Evolutionary conservation across 1,140 invertebrate species (phyloP), one percentile per base, ranked within the genome.

Genomic region (Apocrypta bakeri): DNA sequence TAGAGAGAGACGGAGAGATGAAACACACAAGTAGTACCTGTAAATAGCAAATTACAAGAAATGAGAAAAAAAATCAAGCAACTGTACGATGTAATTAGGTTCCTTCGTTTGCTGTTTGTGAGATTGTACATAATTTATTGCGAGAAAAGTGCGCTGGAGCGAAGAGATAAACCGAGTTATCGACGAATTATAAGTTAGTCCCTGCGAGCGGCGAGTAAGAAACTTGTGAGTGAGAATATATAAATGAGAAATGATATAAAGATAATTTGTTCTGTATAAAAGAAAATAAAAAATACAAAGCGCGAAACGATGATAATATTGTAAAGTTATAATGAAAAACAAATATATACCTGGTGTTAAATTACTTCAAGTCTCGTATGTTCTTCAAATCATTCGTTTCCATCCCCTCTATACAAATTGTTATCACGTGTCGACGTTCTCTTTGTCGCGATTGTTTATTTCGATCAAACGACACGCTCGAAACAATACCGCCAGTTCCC

Each of bases 391-490:
- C 63, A 72, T 33, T n/a, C n/a, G n/a, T 80, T 31, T 21, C n/a
- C 1, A 31, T 4, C 68, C 27, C 48, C 37, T 40, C 21, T 73
- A n/a, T n/a, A n/a, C n/a, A n/a, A n/a, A 33, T 81, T 56, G 64
- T 64, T 48, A 1, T 79, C 69, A 73, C n/a, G 81, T 83, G 6
- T 48, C 63, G 11, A 24, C 11, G 31, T 27, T 77, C 11, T 17
- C 37, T 29, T 14, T 66, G 21, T 83, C 31, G 9, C 85, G 84
- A 68, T 89, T 85, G 74, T 88, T 91, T 42, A 92, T 85, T 84
- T 93, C 91, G 1, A 93, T 87, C 12, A 94, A 85, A 80, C 93
- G 90, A 82, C 93, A 92, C 6, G 93, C 88, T 78, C 86, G 89
- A 73, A 93, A 88, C 31, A 94, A 17, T 17, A 88, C 84, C 1